Base-by-base conservation (phyloP, 1,140 invertebrate genomes). In the Trachelipus rathkii region DNA sequence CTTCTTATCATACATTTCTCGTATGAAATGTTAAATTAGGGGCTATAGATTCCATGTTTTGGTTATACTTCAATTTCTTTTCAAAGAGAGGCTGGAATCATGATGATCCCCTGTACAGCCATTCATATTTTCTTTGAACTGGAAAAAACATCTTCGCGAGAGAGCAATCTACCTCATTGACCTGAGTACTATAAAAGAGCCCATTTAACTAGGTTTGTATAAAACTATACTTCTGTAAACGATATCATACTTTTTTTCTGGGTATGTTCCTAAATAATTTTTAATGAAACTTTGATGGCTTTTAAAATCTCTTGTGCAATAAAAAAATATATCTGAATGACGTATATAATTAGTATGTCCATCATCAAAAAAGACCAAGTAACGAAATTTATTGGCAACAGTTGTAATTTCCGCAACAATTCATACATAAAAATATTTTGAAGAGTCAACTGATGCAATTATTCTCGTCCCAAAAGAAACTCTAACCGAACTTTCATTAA, bases 321-420 rank as follows among this genome's bases (percentile, higher is more conserved):
- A n/a, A 0, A 93, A 83, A 23, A 89, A 89, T 10, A 94, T 90
- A 82, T 92, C 86, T 0, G 87, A 85, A 79, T 93, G 91, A 3
- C 84, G 82, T 0, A 93, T 91, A 85, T 98, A 98, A 81, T 96
- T 93, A 0, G 94, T 93, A 85, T 95, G 96, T 3, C 95, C 95
- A 85, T 96, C 94, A 86, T 98, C 96, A 86, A 97, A 98, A 84
- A 98, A 98, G 71, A 98, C 88, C n/a, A 98, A 85, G 83, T 97
- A 97, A 80, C 95, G 89, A 82, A 89, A 91, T 78, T 88, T 89
- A 84, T 95, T 95, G 53, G 89, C 89, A 0, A 88, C 87, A 84
- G 92, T 93, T 0, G 94, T 91, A 23, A 92, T 90, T 84, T 97
- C 95, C 0, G 94, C 95, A 43, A 97, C 89, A 44, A 96, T 90